Base-by-base conservation (phyloP, 92 coral and sea anemone genomes). In the Palythoa caribaeorum region DNA sequence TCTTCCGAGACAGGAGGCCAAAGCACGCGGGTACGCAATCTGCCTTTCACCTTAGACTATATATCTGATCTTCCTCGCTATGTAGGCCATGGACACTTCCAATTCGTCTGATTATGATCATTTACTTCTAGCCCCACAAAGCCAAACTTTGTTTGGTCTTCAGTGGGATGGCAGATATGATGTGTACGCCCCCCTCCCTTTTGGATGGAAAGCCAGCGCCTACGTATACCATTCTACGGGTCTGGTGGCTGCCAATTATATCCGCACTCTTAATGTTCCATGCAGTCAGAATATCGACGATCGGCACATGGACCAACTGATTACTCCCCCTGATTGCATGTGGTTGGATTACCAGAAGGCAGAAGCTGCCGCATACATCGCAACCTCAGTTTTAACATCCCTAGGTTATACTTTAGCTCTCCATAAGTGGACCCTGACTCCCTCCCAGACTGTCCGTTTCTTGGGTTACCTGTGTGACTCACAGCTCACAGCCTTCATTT, bases 191-290 rank as follows among this genome's bases (percentile, higher is more conserved):
- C n/a, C 93, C 54, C 76, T 92, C 39, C 96, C 94, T 39, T 94
- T 94, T 66, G 92, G 94, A 17, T 91, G 93, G 94, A 94, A 94
- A 66, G 94, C 93, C 4, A 89, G 92, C 72, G 92, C 93, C 5
- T 92, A 79, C 40, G 77, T 92, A 17, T 92, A 90, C 77, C 96
- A 94, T 37, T 36, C 91, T 2, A 87, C 80, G 1, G 94, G 90
- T 72, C 53, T 89, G 77, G 83, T 21, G 39, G 38, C 73, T 8
- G 21, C 73, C 4, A 2, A 69, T 63, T 75, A 83, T 54, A 87
- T 91, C 44, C 88, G 94, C 13, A 16, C 86, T 9, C 84, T 88
- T 1, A 38, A 70, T 5, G 91, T 91, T 21, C 92, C 94, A 38
- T 91, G 89, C 69, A 76, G 86, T 44, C 94, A 88, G 66, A 91